A percentile compares a stretch with the other conserved stretches of the same genome.
phyloP scores from a whole-genome alignment of 37 sponge, comb jelly and placozoan species.

The Cladorhizidae sp. region DNA sequence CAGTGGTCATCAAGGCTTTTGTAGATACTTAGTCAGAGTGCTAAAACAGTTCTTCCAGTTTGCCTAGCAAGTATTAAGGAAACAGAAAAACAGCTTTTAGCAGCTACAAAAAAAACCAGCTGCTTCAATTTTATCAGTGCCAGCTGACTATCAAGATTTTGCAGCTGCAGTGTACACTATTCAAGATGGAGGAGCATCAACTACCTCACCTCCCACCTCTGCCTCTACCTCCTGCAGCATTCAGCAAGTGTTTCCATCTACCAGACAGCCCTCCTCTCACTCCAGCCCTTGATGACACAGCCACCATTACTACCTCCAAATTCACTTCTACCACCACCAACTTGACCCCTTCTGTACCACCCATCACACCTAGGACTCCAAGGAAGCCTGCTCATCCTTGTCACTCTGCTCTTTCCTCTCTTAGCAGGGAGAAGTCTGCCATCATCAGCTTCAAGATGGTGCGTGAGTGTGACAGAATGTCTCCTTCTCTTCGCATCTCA shows the following conservation, averaged over 20 bases:
- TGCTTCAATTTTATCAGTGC: background rate
- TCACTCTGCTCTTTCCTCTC: background rate
- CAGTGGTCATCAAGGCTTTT: too few species aligned
- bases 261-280: too few species aligned
- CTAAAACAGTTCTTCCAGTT: background rate
- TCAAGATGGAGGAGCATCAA: too few species aligned
- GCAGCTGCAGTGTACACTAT: background rate
- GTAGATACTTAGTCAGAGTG: too few species aligned
- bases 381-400: slow-evolving; percentile 26
- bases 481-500: slow-evolving; percentile 1
- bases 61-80: background rate
- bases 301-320: too few species aligned
- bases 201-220: too few species aligned
- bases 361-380: slow-evolving; percentile 18
- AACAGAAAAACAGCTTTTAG: background rate
- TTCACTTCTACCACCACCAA: too few species aligned
- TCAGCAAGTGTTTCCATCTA: background rate
- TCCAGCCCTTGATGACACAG: too few species aligned
- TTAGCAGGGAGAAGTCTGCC: slow-evolving; percentile 1
- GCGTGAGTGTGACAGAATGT: background rate
- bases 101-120: background rate
- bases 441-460: slow-evolving; percentile 42
- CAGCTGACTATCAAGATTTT: background rate
- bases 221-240: background rate
- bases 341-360: too few species aligned